Evolutionary conservation across 2,888 invertebrate genomes (phyloP).

Genomic region (Nipponacmea schrenckii): DNA sequence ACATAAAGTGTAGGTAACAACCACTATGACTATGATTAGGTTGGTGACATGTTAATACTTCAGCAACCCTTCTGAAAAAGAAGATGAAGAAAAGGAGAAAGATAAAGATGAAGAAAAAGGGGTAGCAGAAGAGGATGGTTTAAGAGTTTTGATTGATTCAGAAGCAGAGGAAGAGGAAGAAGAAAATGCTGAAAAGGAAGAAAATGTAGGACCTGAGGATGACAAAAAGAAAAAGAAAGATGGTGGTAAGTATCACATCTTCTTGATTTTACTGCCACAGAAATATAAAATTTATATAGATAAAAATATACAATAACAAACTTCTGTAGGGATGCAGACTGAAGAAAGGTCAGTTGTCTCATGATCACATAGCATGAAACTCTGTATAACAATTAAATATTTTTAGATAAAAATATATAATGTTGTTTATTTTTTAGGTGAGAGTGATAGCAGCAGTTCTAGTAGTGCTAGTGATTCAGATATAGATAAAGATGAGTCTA

Average conservation of each 20-base stretch:
- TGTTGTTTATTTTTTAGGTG: conserved; percentile 16
- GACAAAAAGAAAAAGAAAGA: conserved; percentile 44
- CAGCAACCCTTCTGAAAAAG: conserved; percentile 47
- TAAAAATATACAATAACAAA: too few species aligned
- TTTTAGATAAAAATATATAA: too few species aligned
- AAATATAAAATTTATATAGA: too few species aligned
- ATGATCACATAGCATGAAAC: too few species aligned
- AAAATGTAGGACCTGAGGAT: conserved; percentile 45
- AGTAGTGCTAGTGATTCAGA: conserved; percentile 68
- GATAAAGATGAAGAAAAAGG: conserved; percentile 80
- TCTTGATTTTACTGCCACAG: too few species aligned
- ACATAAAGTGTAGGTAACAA: too few species aligned
- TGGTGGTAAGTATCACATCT: conserved; percentile 12
- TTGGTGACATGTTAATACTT: too few species aligned
- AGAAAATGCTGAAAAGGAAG: conserved; percentile 76
- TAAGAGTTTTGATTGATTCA: conserved; percentile 79
- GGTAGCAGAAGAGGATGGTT: conserved; percentile 90
- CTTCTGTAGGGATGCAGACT: too few species aligned
- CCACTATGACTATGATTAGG: too few species aligned
- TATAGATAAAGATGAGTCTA: conserved; percentile 66
- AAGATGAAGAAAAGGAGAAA: conserved; percentile 59
- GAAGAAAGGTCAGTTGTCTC: too few species aligned
- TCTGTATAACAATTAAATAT: too few species aligned
- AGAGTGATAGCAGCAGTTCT: conserved; percentile 61
- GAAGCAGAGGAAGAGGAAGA: conserved; percentile 72